Evolutionary conservation across 2,113 vertebrate genomes (phyloP).

Genomic region (Alligator sinensis): DNA sequence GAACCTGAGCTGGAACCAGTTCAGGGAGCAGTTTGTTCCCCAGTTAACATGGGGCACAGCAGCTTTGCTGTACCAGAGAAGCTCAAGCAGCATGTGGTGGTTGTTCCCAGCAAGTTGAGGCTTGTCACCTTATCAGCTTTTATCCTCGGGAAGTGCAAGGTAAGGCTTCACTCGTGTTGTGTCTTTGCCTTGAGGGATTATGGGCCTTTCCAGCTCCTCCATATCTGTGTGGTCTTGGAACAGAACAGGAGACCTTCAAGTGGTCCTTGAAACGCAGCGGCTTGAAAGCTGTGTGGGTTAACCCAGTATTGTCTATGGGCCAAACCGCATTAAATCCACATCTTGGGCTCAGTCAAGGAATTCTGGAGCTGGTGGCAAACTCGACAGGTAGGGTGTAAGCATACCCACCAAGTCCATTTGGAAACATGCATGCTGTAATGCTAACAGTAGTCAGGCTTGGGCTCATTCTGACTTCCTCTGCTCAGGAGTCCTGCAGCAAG

Average conservation of each 20-base stretch:
- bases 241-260: background rate
- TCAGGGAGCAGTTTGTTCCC: background rate
- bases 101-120: slow-evolving; percentile 93
- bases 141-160: slow-evolving; percentile 91
- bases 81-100: slow-evolving; percentile 86
- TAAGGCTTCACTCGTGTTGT: slow-evolving; percentile 59
- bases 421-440: background rate
- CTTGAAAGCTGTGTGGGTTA: background rate
- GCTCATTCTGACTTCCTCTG: background rate
- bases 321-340: background rate
- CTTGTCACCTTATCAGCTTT: slow-evolving; percentile 94
- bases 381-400: background rate
- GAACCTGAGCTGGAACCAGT: rapidly evolving
- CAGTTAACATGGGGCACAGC: slow-evolving; percentile 20
- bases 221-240: background rate
- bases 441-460: background rate
- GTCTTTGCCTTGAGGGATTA: background rate
- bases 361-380: background rate
- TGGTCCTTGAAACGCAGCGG: background rate
- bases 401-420: background rate
- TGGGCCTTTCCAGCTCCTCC: background rate
- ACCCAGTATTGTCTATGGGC: background rate
- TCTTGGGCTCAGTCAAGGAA: background rate
- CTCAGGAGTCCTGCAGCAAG: background rate
- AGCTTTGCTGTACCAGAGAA: slow-evolving; percentile 88